Conservation (phyloP, 2,888 invertebrate species). For the Eumacrocentrus americanus region DNA sequence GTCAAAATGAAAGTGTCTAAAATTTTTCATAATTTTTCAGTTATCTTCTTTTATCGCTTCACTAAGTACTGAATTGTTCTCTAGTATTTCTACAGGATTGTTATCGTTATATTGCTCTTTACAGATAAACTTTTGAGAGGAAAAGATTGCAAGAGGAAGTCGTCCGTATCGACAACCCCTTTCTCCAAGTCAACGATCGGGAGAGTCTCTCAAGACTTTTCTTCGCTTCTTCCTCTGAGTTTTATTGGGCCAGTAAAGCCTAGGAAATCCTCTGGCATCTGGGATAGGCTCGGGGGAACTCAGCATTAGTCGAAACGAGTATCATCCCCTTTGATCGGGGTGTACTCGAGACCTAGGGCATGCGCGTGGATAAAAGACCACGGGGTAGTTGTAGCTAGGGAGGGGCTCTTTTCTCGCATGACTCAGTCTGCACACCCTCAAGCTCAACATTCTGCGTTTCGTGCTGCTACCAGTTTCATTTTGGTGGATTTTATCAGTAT, state of each 20-base stretch:
- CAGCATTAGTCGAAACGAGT: background rate
- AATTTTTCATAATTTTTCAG: too few relatives aligned
- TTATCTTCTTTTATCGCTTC: too few relatives aligned
- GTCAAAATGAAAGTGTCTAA: too few relatives aligned
- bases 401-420: slow-evolving; percentile 52
- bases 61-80: too few relatives aligned
- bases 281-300: background rate
- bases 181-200: background rate
- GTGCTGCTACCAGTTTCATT: background rate
- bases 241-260: slow-evolving; percentile 6
- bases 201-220: background rate
- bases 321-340: slow-evolving; percentile 35
- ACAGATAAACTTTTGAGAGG: too few relatives aligned
- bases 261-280: background rate
- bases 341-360: slow-evolving; percentile 37
- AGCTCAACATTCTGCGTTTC: background rate
- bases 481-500: background rate
- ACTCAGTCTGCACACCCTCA: slow-evolving; percentile 46
- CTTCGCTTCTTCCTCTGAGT: background rate
- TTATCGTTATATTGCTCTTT: too few relatives aligned
- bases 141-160: background rate
- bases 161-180: background rate
- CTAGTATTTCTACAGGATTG: too few relatives aligned
- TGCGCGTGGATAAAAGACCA: slow-evolving; percentile 44
- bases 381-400: slow-evolving; percentile 53